phyloP scores from a whole-genome alignment of 1,140 invertebrate species.

The Brachionus paranguensis region DNA sequence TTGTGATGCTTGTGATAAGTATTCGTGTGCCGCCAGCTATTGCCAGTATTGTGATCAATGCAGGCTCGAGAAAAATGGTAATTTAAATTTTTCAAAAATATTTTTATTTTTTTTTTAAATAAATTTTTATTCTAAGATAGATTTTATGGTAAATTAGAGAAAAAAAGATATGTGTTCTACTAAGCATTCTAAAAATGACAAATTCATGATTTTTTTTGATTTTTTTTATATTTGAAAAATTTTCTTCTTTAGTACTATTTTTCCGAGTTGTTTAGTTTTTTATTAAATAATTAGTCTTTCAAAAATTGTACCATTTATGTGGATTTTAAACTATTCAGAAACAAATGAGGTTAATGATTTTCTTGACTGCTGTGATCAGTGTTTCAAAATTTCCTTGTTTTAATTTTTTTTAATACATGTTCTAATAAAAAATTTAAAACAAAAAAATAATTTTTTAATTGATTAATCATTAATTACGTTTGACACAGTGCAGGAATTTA shows the following conservation, averaged over 20 bases:
- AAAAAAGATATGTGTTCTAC: conserved; percentile 24
- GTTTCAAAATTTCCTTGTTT: neutral
- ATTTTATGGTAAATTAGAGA: neutral
- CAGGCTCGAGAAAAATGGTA: neutral
- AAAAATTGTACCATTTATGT: neutral
- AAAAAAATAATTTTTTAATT: neutral
- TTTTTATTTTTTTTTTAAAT: neutral
- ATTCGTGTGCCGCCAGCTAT: neutral
- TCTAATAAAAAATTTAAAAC: neutral
- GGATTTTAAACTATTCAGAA: neutral
- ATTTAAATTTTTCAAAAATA: neutral
- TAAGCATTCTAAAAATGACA: neutral
- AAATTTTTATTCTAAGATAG: neutral
- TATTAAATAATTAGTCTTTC: neutral
- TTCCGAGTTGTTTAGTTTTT: neutral
- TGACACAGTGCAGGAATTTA: too few relatives aligned
- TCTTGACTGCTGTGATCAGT: neutral
- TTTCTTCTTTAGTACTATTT: neutral
- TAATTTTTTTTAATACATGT: neutral
- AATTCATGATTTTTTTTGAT: neutral
- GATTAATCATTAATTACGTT: neutral
- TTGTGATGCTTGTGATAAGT: conserved; percentile 24
- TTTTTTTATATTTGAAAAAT: neutral
- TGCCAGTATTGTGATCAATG: conserved; percentile 29
- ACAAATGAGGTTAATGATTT: neutral